Base-by-base conservation (phyloP, 2,888 invertebrate genomes). In the Drosophila affinis region DNA sequence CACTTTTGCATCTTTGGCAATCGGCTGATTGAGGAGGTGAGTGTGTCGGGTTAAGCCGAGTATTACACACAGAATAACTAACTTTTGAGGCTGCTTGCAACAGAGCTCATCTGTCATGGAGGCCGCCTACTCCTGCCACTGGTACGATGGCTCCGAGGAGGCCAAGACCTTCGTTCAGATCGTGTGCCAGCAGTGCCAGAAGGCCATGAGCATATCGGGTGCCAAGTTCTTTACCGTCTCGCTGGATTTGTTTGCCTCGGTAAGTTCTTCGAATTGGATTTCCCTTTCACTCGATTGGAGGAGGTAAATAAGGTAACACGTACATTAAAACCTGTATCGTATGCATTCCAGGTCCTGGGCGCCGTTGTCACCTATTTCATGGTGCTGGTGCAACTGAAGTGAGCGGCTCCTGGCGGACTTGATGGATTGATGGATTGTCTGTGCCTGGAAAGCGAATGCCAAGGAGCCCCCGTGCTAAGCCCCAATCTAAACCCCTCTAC, bases 71-170 rank as follows among this genome's bases (percentile, higher is more conserved):
- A 51, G 51, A 21, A 48, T 18, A 60, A 9, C 29, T 48, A 48
- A 49, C 12, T 10, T 39, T 18, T 12, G 18, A 10, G 34, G 24
- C 34, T 49, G n/a, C 18, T n/a, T 7, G 17, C 14, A 46, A n/a
- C 90, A 97, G 96, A 97, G 97, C 88, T 97, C 97, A 70, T 97
- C 97, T 3, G 97, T 97, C 6, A 97, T 97, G 97, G 97, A 97
- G 92, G 97, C 97, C 1, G 97, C 97, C 0, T 97, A 97, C 92
- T 96, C 96, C 54, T 97, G 97, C 86, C 97, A 97, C 78, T 97
- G 97, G 97, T 97, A 97, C 91, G 97, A 97, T 79, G 97, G 97
- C 7, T 97, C 97, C 0, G 97, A 97, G 89, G 97, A 97, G 88
- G 97, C 97, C 0, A 97, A 97, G 91, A 97, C 97, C 32, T 97